phyloP scores from a whole-genome alignment of 2,113 vertebrate genomes.

The Ailurus styani region DNA sequence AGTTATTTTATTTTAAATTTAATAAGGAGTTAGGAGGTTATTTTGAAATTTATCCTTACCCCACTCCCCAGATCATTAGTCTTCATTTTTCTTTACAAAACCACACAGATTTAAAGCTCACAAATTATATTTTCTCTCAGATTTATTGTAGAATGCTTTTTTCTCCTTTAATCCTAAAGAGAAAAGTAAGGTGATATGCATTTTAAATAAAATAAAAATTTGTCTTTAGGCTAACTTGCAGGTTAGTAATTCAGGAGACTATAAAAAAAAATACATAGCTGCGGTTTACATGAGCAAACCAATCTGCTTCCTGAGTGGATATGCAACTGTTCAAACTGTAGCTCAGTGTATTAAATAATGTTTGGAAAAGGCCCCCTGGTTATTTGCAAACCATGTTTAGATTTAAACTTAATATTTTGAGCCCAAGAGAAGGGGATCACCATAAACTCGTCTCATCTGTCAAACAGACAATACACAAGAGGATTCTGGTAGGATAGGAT shows the following conservation, averaged over 20 bases:
- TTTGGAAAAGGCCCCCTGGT: conserved; percentile 52
- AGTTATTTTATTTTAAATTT: conserved; percentile 53
- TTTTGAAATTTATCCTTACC: conserved; percentile 39
- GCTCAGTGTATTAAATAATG: conserved; percentile 43
- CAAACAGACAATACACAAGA: conserved; percentile 49
- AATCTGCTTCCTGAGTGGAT: conserved; percentile 57
- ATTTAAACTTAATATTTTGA: conserved; percentile 73
- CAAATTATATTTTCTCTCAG: conserved; percentile 43
- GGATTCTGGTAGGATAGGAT: conserved; percentile 10
- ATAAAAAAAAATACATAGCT: conserved; percentile 47
- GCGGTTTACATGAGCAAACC: conserved; percentile 64
- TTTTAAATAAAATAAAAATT: conserved; percentile 72
- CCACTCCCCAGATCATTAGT: background rate
- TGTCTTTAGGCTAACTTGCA: conserved; percentile 46
- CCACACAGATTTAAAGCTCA: conserved; percentile 27
- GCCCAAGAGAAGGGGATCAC: conserved; percentile 49
- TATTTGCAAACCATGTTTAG: conserved; percentile 70
- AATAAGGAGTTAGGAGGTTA: background rate
- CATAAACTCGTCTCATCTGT: conserved; percentile 51
- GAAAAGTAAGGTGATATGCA: conserved; percentile 42
- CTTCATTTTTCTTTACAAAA: conserved; percentile 26
- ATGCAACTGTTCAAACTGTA: conserved; percentile 31
- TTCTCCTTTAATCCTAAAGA: conserved; percentile 61
- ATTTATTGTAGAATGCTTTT: conserved; percentile 46
- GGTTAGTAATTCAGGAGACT: conserved; percentile 61